phyloP scores from a whole-genome alignment of 2,113 vertebrate genomes.

The Hippotragus niger region DNA sequence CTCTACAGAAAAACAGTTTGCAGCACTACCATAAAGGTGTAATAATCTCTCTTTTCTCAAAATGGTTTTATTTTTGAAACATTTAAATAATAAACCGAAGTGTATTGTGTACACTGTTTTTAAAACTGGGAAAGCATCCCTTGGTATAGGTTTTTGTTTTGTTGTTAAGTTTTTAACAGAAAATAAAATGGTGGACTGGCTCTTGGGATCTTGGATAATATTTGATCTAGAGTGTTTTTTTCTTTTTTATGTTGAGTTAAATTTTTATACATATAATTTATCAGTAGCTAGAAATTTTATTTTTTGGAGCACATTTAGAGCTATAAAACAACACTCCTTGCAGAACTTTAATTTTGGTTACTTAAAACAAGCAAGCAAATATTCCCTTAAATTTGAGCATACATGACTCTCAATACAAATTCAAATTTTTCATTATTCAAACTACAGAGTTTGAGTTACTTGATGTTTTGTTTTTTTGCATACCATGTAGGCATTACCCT shows the following conservation, averaged over 20 bases:
- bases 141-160: background rate
- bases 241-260: slow-evolving; percentile 14
- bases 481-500: background rate
- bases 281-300: background rate
- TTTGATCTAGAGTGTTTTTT: background rate
- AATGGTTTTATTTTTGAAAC: slow-evolving; percentile 25
- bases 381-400: background rate
- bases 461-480: background rate
- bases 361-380: background rate
- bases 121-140: background rate
- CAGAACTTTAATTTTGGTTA: background rate
- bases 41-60: slow-evolving; percentile 14
- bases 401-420: background rate
- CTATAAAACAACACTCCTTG: background rate
- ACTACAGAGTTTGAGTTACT: background rate
- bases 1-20: background rate
- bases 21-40: background rate
- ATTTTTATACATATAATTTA: background rate
- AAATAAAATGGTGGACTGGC: slow-evolving; percentile 16
- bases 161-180: slow-evolving; percentile 37
- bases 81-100: slow-evolving; percentile 25
- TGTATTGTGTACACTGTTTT: background rate
- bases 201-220: background rate
- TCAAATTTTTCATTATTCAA: background rate
- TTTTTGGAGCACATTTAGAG: background rate